Evolutionary conservation across 2,797 vertebrate species (phyloP), one percentile per base, ranked within the genome.

Genomic region (Channa striata): DNA sequence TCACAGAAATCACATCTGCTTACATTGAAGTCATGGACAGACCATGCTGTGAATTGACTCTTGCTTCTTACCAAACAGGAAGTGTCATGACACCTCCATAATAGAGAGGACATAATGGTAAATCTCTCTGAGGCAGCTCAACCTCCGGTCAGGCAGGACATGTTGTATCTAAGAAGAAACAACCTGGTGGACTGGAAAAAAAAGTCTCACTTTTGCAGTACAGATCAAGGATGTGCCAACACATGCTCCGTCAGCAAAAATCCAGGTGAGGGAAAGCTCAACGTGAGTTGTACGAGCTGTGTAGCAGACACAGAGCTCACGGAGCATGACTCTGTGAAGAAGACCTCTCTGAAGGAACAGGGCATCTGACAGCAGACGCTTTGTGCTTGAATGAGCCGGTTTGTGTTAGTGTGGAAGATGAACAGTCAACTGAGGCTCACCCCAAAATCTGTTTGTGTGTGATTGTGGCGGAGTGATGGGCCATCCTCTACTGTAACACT

Each of bases 391-490:
- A 8, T 20, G 30, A 69, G 53, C 42, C n/a, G 59, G 47, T 53
- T 25, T 54, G 62, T 65, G 25, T 60, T 19, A 17, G n/a, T 21
- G 25, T 50, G 25, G 39, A 44, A 19, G 50, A 53, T 12, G 9
- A 20, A 56, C 14, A 48, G 16, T 16, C 30, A 67, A 40, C 43
- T 48, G 21, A 67, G 36, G 44, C 12, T 44, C 9, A n/a, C 40
- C 11, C 47, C 1, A 33, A 56, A 46, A 11, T 2, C 1, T 43
- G 1, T 21, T 2, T 30, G 10, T 48, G 20, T 16, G 11, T 50
- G 50, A 12, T 12, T 11, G 37, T 39, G 36, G 36, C 36, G 36
- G 36, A 8, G 36, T 8, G 36, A 36, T 5, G 36, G 36, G 11
- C 8, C 11, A 11, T 36, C 36, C 11, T 36, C 5, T 36, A 36